Percentiles rank a stretch among this genome's conserved stretches.
phyloP scores from a whole-genome alignment of 2,797 vertebrate genomes.

The Muscicapa comitata region DNA sequence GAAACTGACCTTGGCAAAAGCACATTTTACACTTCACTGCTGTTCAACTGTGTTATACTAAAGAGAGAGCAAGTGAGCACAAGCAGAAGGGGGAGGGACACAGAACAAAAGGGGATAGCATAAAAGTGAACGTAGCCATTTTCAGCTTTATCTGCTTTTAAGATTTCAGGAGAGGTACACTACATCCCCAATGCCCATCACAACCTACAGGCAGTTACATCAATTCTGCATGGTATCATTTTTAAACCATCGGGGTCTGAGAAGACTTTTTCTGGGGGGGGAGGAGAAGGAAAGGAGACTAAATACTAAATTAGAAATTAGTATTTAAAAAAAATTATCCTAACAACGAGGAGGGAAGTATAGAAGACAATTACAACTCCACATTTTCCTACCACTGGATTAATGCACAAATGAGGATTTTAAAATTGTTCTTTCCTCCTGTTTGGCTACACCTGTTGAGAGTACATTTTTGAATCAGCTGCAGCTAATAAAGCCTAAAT shows the following conservation, averaged over 20 bases:
- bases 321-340: neutral
- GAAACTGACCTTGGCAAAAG: conserved; percentile 78
- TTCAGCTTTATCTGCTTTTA: neutral
- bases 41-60: conserved; percentile 65
- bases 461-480: neutral
- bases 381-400: neutral
- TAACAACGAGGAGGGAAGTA: neutral
- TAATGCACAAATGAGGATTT: neutral
- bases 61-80: conserved; percentile 59
- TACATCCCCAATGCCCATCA: neutral
- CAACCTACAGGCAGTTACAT: neutral
- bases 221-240: neutral
- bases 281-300: neutral
- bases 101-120: neutral
- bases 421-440: neutral
- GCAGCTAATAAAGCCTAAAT: neutral
- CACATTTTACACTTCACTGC: conserved; percentile 73
- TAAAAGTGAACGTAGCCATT: neutral
- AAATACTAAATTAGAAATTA: neutral
- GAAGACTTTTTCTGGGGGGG: accelerated
- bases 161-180: neutral
- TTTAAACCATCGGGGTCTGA: neutral
- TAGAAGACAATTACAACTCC: neutral
- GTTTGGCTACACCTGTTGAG: neutral
- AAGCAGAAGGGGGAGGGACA: neutral